phyloP scores from a whole-genome alignment of 2,797 vertebrate species.

The Centropyge bicolor region DNA sequence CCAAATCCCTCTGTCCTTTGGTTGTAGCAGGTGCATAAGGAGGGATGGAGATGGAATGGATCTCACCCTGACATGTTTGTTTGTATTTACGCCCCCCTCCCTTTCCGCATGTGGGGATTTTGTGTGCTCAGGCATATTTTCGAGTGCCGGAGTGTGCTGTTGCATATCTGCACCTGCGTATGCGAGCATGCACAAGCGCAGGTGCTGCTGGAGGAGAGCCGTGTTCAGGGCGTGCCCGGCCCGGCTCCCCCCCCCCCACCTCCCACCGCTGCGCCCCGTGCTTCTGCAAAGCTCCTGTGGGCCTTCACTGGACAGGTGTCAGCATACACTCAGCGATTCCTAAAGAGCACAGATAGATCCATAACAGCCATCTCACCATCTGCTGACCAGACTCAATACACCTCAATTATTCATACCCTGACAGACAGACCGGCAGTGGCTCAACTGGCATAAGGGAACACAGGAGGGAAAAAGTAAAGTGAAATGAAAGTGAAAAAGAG shows the following conservation, averaged over 20 bases:
- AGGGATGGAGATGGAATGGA: conserved; percentile 26
- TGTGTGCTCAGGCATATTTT: conserved; percentile 61
- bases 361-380: conserved; percentile 77
- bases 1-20: conserved; percentile 13
- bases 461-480: conserved; percentile 36
- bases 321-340: conserved; percentile 60
- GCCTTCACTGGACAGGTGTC: conserved; percentile 72
- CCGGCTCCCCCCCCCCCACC: neutral
- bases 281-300: conserved; percentile 45
- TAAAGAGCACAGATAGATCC: conserved; percentile 70
- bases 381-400: conserved; percentile 79
- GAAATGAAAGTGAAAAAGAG: conserved; percentile 41
- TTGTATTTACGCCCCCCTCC: conserved; percentile 44
- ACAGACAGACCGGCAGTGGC: conserved; percentile 61
- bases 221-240: conserved; percentile 7
- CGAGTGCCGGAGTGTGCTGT: conserved; percentile 23
- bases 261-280: neutral
- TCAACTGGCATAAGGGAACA: conserved; percentile 28
- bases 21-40: conserved; percentile 48
- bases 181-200: conserved; percentile 7
- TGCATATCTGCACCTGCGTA: conserved; percentile 40
- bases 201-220: conserved; percentile 23
- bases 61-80: conserved; percentile 34
- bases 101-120: conserved; percentile 36
- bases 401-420: conserved; percentile 81